Base-by-base conservation (phyloP, 2,113 vertebrate genomes). In the Ceratotherium simum region DNA sequence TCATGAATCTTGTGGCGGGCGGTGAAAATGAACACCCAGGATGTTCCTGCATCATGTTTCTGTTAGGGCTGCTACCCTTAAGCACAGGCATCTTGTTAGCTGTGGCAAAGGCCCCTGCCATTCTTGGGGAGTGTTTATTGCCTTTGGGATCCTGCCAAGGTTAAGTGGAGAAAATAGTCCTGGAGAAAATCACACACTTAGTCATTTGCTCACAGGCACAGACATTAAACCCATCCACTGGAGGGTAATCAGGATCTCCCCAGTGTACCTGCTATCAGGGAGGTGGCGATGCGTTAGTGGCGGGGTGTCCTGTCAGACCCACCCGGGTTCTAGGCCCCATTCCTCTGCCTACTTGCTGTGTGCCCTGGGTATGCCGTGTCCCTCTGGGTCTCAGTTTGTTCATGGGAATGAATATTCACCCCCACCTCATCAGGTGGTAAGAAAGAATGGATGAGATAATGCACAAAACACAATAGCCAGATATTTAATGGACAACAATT, bases 101-200 rank as follows among this genome's bases (percentile, higher is more conserved):
- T 72, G 36, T 18, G 16, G 80, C 76, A 1, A 21, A 73, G 56
- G 31, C 51, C 39, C 48, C 51, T 18, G 25, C 73, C 69, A 0
- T 91, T 25, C 48, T 6, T 0, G 39, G 20, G 76, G 36, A 82
- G 29, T 83, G 78, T 90, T 93, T 83, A 62, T 46, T 67, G 62
- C 56, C 70, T 72, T 93, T 79, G 93, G 91, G 67, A 65, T 79
- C 70, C 56, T 93, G 85, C 78, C 82, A 70, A 85, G 79, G 91
- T 85, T 86, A 95, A 95, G 33, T 64, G 56, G 31, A 83, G 67
- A 92, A 79, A 51, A 69, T 6, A 33, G 90, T 6, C 67, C 82
- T 29, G 65, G 29, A 64, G 81, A 84, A 90, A 90, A 13, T 72
- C 72, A 39, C 58, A 8, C 0, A 29, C 39, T 64, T 36, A 29